Evolutionary conservation across 2,113 vertebrate genomes (phyloP).

Genomic region (Acanthisitta chloris): DNA sequence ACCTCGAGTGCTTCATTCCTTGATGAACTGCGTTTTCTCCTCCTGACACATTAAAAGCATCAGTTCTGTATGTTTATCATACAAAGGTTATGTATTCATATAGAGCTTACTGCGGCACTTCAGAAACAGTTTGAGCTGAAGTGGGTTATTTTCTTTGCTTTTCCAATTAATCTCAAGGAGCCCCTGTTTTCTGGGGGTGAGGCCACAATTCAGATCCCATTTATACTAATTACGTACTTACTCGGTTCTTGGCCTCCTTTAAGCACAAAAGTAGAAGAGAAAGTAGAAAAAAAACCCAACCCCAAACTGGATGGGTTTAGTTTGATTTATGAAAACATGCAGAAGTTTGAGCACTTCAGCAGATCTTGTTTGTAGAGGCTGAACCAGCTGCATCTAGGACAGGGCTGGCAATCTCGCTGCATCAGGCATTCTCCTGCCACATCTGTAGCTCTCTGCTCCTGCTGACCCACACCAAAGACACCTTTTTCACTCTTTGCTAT

Average conservation of each 20-base stretch:
- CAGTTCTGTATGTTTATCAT: neutral
- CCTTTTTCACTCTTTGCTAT: neutral
- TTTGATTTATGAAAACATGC: conserved; percentile 16
- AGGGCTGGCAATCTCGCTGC: neutral
- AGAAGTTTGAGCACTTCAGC: conserved; percentile 15
- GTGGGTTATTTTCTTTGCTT: conserved; percentile 40
- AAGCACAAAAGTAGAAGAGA: neutral
- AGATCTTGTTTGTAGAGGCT: neutral
- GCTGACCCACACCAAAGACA: neutral
- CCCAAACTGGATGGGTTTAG: neutral
- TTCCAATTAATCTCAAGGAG: conserved; percentile 46
- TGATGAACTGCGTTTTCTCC: neutral
- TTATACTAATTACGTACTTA: neutral
- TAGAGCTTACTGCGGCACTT: neutral
- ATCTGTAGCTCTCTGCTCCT: neutral
- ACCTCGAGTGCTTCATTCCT: neutral
- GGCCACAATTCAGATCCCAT: neutral
- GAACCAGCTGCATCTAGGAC: neutral
- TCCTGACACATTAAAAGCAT: neutral
- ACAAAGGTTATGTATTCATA: neutral
- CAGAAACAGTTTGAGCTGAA: conserved; percentile 2
- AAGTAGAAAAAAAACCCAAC: neutral
- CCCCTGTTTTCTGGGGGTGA: neutral
- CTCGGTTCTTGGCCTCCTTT: neutral
- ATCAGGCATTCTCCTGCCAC: neutral